Percentiles rank a stretch among this genome's conserved stretches.
Conservation (phyloP, 2,113 vertebrate species). For the Callorhinus ursinus region DNA sequence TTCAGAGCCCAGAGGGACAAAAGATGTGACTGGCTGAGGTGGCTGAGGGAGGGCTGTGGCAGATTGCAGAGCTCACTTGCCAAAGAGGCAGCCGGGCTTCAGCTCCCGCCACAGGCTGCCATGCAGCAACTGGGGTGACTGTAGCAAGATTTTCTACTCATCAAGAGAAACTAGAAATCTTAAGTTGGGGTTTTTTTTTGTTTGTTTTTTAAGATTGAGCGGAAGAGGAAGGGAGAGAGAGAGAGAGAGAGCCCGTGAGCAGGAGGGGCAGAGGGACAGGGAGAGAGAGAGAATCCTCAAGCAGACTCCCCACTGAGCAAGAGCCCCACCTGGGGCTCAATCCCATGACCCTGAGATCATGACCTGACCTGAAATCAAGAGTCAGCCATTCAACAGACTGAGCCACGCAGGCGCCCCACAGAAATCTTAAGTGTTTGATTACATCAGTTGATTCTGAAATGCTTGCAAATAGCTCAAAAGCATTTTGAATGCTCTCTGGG, state of each 20-base stretch:
- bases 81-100: neutral
- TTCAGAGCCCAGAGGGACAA: neutral
- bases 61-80: neutral
- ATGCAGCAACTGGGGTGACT: neutral
- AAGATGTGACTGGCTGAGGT: neutral
- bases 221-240: no score
- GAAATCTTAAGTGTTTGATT: neutral
- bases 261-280: no score
- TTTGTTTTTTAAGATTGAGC: neutral
- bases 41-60: neutral
- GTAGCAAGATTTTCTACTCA: neutral
- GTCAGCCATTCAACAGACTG: neutral
- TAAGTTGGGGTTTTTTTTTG: neutral
- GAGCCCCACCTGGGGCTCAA: neutral
- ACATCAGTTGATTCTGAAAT: slow-evolving; percentile 25
- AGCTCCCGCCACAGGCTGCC: neutral
- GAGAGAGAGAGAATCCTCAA: neutral
- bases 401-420: neutral
- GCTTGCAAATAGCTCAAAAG: neutral
- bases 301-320: neutral
- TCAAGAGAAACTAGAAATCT: neutral
- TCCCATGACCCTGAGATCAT: neutral
- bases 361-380: neutral
- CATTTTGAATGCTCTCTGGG: neutral
- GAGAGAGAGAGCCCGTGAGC: no score